phyloP scores from a whole-genome alignment of 2,113 vertebrate species.

The Phrynocephalus versicolor region DNA sequence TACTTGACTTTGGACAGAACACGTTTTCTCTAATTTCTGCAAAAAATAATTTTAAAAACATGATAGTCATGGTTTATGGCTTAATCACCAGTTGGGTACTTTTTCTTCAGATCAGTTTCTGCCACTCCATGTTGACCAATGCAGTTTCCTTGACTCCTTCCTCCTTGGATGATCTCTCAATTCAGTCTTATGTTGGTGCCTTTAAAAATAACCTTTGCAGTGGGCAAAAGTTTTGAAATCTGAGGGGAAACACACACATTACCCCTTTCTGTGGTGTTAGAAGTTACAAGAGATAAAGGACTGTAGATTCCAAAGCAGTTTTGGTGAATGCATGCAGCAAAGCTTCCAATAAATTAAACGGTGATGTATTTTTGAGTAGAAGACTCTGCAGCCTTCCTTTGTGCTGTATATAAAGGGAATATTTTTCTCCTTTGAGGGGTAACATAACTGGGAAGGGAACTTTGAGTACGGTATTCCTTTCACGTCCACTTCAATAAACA shows the following conservation, averaged over 20 bases:
- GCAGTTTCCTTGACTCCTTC: neutral
- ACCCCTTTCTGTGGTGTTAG: neutral
- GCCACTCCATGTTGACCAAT: constrained; percentile 16
- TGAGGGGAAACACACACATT: neutral
- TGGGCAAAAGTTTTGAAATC: neutral
- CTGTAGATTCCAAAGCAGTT: neutral
- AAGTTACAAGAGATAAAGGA: neutral
- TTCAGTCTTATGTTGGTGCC: constrained; percentile 19
- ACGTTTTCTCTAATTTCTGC: neutral
- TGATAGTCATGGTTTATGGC: neutral
- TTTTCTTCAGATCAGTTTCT: constrained; percentile 14
- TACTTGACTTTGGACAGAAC: neutral
- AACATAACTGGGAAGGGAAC: neutral
- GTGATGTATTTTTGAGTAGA: neutral
- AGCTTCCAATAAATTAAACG: neutral
- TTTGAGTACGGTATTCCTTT: neutral
- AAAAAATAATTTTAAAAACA: constrained; percentile 10
- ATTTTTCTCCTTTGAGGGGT: neutral
- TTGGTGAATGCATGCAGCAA: neutral
- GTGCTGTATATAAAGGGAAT: neutral
- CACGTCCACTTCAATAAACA: neutral
- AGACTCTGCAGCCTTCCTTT: neutral
- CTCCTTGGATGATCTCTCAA: neutral
- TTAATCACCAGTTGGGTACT: constrained; percentile 23
- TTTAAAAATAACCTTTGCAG: neutral